Conservation (phyloP, 1,140 invertebrate genomes). For the Daktulosphaira vitifoliae region DNA sequence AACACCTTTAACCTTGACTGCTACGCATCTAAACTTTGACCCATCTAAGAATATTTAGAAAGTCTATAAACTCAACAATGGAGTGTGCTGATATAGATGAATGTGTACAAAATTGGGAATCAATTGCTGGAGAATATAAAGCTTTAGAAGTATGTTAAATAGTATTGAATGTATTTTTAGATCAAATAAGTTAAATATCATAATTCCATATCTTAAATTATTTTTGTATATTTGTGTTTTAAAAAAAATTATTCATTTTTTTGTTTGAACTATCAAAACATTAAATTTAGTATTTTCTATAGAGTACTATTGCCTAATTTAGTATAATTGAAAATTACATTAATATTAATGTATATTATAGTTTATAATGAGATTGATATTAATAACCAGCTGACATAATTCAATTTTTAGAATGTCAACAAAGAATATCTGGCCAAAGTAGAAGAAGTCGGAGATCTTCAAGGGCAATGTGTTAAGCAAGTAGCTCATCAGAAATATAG, state of each 20-base stretch:
- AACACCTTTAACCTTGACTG: constrained; percentile 23
- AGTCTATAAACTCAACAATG: not conserved
- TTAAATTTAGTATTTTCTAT: too few species aligned
- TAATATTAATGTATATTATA: too few species aligned
- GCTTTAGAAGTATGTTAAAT: constrained; percentile 54
- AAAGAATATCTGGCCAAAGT: constrained; percentile 75
- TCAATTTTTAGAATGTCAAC: constrained; percentile 62
- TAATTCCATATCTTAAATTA: not conserved
- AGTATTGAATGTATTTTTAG: not conserved
- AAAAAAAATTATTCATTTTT: not conserved
- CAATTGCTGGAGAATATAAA: constrained; percentile 65
- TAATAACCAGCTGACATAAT: too few species aligned
- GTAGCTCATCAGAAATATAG: constrained; percentile 83
- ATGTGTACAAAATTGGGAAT: constrained; percentile 68
- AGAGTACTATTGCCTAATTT: too few species aligned
- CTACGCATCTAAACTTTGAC: constrained; percentile 6
- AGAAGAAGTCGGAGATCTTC: constrained; percentile 69
- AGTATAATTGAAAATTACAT: too few species aligned
- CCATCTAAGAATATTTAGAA: not conserved
- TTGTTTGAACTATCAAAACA: not conserved
- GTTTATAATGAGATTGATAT: too few species aligned
- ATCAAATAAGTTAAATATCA: not conserved
- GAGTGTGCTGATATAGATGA: constrained; percentile 46
- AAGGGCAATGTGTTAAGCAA: constrained; percentile 79
- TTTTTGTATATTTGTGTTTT: not conserved